These are phyloP conservation scores for Megaceryle alcyon DNA, from an alignment of 2,797 vertebrate species.

Conservation along the genomic window DNA sequence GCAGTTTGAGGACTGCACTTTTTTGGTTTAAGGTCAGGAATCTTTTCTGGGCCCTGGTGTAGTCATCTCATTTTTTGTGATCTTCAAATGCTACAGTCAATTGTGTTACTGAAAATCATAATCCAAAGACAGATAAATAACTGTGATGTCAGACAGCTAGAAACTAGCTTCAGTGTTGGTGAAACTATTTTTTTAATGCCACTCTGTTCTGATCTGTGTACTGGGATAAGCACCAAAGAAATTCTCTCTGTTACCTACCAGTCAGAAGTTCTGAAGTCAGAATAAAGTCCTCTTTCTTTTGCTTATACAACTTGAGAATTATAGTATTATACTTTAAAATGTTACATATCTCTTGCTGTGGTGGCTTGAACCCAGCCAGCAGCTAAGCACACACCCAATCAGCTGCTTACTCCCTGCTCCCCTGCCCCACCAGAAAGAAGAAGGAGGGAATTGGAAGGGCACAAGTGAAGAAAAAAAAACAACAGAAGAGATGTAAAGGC, in stretches of 20 bases:
- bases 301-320: not conserved
- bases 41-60: not conserved
- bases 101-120: not conserved
- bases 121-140: not conserved
- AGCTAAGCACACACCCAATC: not conserved
- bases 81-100: not conserved
- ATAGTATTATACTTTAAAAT: not conserved
- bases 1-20: not conserved
- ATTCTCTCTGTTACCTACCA: not conserved
- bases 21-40: not conserved
- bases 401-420: not conserved
- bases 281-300: not conserved
- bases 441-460: not conserved
- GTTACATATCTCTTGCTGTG: not conserved
- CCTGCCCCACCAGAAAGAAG: rapidly evolving
- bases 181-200: not conserved
- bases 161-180: not conserved
- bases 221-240: not conserved
- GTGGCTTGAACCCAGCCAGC: not conserved
- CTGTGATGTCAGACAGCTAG: not conserved
- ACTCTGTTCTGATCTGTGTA: not conserved
- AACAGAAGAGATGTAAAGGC: not conserved
- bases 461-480: not conserved
- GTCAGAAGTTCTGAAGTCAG: not conserved
- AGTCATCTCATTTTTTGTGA: not conserved